A percentile compares a stretch with the other conserved stretches of the same genome.
phyloP scores from a whole-genome alignment of 1,140 invertebrate genomes.

The Orius insidiosus region DNA sequence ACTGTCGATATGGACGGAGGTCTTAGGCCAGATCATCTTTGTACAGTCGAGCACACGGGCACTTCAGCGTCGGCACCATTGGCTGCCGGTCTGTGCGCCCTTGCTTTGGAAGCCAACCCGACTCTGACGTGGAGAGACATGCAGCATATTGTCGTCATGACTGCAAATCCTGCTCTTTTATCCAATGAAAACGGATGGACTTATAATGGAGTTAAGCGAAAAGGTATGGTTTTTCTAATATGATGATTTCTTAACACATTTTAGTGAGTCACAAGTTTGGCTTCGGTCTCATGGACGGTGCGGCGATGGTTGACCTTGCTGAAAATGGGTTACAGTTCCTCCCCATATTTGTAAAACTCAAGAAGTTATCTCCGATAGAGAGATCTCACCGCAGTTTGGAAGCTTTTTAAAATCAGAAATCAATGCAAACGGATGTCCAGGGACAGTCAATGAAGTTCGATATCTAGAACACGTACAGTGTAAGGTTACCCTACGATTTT shows the following conservation, averaged over 20 bases:
- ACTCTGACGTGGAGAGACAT: slow-evolving; percentile 91
- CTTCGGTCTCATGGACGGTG: slow-evolving; percentile 94
- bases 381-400: slow-evolving; percentile 50
- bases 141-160: slow-evolving; percentile 91
- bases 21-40: slow-evolving; percentile 66
- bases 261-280: slow-evolving; percentile 94
- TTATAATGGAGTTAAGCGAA: slow-evolving; percentile 76
- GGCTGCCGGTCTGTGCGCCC: slow-evolving; percentile 85
- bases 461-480: slow-evolving; percentile 89
- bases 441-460: slow-evolving; percentile 70
- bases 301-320: slow-evolving; percentile 78
- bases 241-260: too few species aligned
- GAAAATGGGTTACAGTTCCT: slow-evolving; percentile 86
- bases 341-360: slow-evolving; percentile 86
- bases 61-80: slow-evolving; percentile 91
- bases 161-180: slow-evolving; percentile 61
- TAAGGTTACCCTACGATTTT: slow-evolving; percentile 62
- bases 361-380: slow-evolving; percentile 63
- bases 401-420: slow-evolving; percentile 54
- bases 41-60: slow-evolving; percentile 72
- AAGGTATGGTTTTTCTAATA: too few species aligned
- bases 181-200: slow-evolving; percentile 80
- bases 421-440: slow-evolving; percentile 72
- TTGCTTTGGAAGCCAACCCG: slow-evolving; percentile 87
- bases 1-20: slow-evolving; percentile 89